Evolutionary conservation across 1,140 invertebrate genomes (phyloP).

Genomic region (Platyscapa corneri): DNA sequence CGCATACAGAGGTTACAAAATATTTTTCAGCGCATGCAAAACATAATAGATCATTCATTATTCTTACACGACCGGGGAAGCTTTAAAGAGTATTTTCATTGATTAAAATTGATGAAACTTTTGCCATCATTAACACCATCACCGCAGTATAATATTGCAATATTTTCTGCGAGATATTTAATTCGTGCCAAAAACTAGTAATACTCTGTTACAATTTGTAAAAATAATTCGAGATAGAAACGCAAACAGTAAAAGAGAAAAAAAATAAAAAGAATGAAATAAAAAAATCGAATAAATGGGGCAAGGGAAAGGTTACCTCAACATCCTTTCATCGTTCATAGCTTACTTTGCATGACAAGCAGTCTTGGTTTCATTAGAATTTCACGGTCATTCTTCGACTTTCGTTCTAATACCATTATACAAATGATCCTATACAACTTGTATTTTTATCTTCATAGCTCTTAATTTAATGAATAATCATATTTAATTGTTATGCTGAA

Average conservation of each 20-base stretch:
- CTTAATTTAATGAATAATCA: constrained; percentile 14
- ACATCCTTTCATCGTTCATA: constrained; percentile 25
- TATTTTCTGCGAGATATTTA: constrained; percentile 35
- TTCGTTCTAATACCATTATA: not conserved
- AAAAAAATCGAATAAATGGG: too few species aligned
- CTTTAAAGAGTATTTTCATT: constrained; percentile 50
- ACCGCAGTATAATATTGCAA: constrained; percentile 30
- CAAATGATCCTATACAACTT: not conserved
- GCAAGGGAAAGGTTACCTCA: not conserved
- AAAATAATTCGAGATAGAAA: constrained; percentile 31
- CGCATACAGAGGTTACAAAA: constrained; percentile 13
- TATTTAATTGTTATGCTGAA: not conserved
- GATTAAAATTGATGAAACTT: constrained; percentile 52
- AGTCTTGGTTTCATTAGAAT: not conserved
- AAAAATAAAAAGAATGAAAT: not conserved
- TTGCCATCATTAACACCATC: not conserved
- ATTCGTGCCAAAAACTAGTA: not conserved
- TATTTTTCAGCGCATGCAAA: constrained; percentile 9
- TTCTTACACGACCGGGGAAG: constrained; percentile 15
- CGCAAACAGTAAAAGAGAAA: not conserved
- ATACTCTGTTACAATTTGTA: not conserved
- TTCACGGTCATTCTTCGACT: constrained; percentile 32
- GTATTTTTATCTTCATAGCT: not conserved
- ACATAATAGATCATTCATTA: constrained; percentile 42
- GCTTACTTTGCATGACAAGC: constrained; percentile 46